These are phyloP conservation scores for Zootermopsis nevadensis DNA, from an alignment of 2,888 invertebrate genomes.

Conservation along the genomic window DNA sequence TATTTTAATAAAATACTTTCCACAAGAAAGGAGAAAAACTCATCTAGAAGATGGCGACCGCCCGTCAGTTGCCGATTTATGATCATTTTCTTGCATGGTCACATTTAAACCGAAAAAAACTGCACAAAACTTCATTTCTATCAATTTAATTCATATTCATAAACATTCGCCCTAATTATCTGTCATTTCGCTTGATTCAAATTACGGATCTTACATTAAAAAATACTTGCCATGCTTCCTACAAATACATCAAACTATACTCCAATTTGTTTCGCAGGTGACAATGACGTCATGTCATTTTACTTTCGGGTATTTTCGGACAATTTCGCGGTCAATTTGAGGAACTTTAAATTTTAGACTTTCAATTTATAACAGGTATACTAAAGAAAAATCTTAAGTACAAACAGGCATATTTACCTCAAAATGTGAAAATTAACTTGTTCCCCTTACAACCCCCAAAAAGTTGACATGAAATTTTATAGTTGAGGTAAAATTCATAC, in stretches of 20 bases:
- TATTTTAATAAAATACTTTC: constrained; percentile 53
- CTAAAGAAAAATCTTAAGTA: too few species aligned
- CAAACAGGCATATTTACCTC: background rate
- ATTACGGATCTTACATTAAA: constrained; percentile 20
- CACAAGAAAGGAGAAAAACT: constrained; percentile 64
- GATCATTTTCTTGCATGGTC: constrained; percentile 52
- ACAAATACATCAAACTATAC: constrained; percentile 50
- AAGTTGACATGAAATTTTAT: background rate
- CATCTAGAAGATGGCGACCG: constrained; percentile 71
- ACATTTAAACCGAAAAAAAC: constrained; percentile 44
- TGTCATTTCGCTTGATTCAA: constrained; percentile 24
- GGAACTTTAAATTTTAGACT: constrained; percentile 10
- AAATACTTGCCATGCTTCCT: constrained; percentile 50
- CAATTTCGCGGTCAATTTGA: constrained; percentile 53
- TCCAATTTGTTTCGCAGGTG: constrained; percentile 49
- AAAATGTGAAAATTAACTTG: background rate
- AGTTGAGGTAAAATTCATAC: background rate
- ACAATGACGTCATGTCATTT: constrained; percentile 55
- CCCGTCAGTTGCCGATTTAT: constrained; percentile 62
- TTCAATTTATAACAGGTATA: background rate
- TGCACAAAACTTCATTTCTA: constrained; percentile 43
- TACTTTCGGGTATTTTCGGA: constrained; percentile 55
- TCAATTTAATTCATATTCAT: background rate
- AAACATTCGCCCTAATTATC: constrained; percentile 17
- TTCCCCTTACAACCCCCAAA: background rate